Percentiles rank a stretch among this genome's conserved stretches.
These are phyloP conservation scores for Myotis pilosus DNA, from an alignment of 2,797 vertebrate species.

Conservation along the genomic window DNA sequence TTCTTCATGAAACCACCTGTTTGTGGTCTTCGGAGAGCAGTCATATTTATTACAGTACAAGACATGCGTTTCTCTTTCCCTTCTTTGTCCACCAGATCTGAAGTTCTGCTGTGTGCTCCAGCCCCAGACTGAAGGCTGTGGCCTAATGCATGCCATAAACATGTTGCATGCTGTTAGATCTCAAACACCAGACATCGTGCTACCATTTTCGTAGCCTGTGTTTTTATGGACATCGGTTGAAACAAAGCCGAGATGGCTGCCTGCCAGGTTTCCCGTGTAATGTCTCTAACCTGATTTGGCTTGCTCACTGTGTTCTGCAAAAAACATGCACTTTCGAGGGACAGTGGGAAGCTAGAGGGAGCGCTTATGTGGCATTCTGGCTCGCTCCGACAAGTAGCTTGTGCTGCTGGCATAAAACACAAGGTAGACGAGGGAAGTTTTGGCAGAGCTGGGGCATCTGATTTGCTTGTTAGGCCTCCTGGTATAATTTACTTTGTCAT, in stretches of 20 bases:
- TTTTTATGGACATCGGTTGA: conserved; percentile 80
- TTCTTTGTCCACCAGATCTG: conserved; percentile 35
- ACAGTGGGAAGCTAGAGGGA: neutral
- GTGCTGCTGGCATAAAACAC: neutral
- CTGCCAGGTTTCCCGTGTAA: conserved; percentile 73
- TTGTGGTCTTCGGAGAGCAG: conserved; percentile 77
- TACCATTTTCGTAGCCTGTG: conserved; percentile 74
- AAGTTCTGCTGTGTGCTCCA: neutral
- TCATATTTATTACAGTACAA: conserved; percentile 72
- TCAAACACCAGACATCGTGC: conserved; percentile 79
- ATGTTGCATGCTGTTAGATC: conserved; percentile 78
- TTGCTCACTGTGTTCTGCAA: conserved; percentile 7
- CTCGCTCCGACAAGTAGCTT: neutral
- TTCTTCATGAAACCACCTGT: conserved; percentile 78
- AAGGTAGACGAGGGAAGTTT: neutral
- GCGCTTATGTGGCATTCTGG: neutral
- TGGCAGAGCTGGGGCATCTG: neutral
- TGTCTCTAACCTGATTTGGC: conserved; percentile 38
- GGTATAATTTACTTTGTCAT: neutral
- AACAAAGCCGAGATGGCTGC: conserved; percentile 78
- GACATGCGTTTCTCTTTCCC: conserved; percentile 66
- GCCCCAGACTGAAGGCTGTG: conserved; percentile 69
- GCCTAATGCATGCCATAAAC: conserved; percentile 78
- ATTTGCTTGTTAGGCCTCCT: neutral
- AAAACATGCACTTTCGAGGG: neutral